Percentiles rank a stretch among this genome's conserved stretches.
These are phyloP conservation scores for Hippasteria phrygiana DNA, from an alignment of 53 echinoderm and acorn worm genomes.

Conservation along the genomic window DNA sequence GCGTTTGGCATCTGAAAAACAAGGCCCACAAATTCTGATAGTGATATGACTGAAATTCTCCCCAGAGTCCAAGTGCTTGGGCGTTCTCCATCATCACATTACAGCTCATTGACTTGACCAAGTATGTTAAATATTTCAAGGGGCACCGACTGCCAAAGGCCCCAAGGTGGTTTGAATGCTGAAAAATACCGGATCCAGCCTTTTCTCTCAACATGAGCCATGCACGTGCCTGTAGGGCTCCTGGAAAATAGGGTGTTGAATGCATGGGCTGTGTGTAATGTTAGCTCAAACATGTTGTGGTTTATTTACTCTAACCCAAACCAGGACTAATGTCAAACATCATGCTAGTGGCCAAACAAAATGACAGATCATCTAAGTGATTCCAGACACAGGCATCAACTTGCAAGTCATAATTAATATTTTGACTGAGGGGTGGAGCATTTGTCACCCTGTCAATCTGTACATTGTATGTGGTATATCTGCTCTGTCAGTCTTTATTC, in stretches of 20 bases:
- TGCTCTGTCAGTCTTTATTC: no score
- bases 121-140: slow-evolving; percentile 13
- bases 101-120: background rate
- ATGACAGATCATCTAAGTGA: slow-evolving; percentile 26
- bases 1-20: background rate
- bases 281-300: slow-evolving; percentile 5
- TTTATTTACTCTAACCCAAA: slow-evolving; percentile 51
- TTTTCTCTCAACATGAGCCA: slow-evolving; percentile 1
- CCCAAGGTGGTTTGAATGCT: slow-evolving; percentile 7
- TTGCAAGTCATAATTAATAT: slow-evolving; percentile 33
- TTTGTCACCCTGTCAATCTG: background rate
- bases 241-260: background rate
- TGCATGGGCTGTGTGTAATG: background rate
- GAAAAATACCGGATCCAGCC: background rate
- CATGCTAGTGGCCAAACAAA: background rate
- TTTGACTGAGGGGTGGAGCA: slow-evolving; percentile 21
- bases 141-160: background rate
- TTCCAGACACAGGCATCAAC: background rate
- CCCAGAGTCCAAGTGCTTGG: background rate
- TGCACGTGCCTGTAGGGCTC: background rate
- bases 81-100: background rate
- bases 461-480: no score
- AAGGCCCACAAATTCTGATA: background rate
- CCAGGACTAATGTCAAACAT: slow-evolving; percentile 40
- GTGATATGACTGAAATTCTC: background rate